These are phyloP conservation scores for Dermolepida albohirtum DNA, from an alignment of 2,888 invertebrate species.

Conservation along the genomic window DNA sequence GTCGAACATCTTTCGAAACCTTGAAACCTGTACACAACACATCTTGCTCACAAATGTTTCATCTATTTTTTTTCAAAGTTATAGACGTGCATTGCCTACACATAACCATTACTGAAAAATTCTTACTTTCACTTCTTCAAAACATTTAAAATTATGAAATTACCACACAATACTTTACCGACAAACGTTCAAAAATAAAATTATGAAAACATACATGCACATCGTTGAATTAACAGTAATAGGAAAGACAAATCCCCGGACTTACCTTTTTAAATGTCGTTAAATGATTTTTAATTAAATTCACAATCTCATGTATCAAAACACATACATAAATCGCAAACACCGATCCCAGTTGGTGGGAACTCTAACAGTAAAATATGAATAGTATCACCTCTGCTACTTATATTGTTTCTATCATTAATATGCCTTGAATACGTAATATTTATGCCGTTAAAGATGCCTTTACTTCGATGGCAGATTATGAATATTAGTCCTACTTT, in stretches of 20 bases:
- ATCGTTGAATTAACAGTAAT: not conserved
- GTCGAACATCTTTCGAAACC: slow-evolving; percentile 18
- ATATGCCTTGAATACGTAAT: not conserved
- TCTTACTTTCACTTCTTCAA: slow-evolving; percentile 17
- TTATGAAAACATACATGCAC: not conserved
- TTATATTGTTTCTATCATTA: not conserved
- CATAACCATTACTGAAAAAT: not conserved
- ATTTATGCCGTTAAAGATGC: no score
- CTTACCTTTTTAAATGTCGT: slow-evolving; percentile 1
- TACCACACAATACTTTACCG: not conserved
- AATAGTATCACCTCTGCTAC: not conserved
- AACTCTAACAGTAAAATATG: slow-evolving; percentile 9
- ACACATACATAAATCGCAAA: not conserved
- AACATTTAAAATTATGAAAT: slow-evolving; percentile 16
- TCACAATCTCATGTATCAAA: slow-evolving; percentile 3
- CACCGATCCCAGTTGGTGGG: not conserved
- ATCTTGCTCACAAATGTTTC: slow-evolving; percentile 21
- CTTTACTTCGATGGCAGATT: no score
- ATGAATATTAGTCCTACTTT: no score
- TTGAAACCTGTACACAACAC: slow-evolving; percentile 6
- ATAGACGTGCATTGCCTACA: not conserved
- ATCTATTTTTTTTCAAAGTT: slow-evolving; percentile 8
- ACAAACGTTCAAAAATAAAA: slow-evolving; percentile 1
- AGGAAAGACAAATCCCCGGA: not conserved
- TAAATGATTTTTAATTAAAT: not conserved